phyloP scores from a whole-genome alignment of 1,140 invertebrate species.

The Zelostemma sp. region DNA sequence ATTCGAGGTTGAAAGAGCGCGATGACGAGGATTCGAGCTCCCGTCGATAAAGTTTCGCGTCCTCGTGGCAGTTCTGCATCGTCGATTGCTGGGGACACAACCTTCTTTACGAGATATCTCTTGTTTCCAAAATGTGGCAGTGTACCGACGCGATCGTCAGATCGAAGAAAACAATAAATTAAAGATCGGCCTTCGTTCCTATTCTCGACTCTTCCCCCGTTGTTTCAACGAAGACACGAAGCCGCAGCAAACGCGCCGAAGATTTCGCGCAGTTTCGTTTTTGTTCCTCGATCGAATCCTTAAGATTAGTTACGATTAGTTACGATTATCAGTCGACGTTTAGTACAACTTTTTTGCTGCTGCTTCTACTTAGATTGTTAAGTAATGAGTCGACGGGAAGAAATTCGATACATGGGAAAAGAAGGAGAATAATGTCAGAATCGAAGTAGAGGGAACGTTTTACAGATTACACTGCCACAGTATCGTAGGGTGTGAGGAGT shows the following conservation, averaged over 20 bases:
- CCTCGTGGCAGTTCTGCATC: conserved; percentile 28
- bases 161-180: conserved; percentile 18
- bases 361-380: conserved; percentile 11
- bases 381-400: conserved; percentile 31
- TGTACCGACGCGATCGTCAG: conserved; percentile 23
- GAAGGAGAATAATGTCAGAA: conserved; percentile 35
- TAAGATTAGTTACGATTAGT: background rate
- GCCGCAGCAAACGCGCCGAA: background rate
- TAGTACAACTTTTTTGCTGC: conserved; percentile 9
- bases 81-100: conserved; percentile 60
- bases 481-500: conserved; percentile 94
- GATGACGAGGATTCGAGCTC: conserved; percentile 28
- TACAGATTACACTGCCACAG: conserved; percentile 97
- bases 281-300: conserved; percentile 4
- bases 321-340: conserved; percentile 3
- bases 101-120: conserved; percentile 66
- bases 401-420: conserved; percentile 36
- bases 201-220: conserved; percentile 11
- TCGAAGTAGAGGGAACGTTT: conserved; percentile 57
- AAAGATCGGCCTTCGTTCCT: conserved; percentile 14
- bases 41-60: background rate
- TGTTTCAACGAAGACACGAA: conserved; percentile 10
- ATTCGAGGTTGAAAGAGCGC: conserved; percentile 37
- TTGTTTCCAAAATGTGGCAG: conserved; percentile 49
- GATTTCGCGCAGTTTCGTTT: background rate